A percentile compares a stretch with the other conserved stretches of the same genome.
phyloP scores from a whole-genome alignment of 2,888 invertebrate genomes.

The Cephalotes varians region DNA sequence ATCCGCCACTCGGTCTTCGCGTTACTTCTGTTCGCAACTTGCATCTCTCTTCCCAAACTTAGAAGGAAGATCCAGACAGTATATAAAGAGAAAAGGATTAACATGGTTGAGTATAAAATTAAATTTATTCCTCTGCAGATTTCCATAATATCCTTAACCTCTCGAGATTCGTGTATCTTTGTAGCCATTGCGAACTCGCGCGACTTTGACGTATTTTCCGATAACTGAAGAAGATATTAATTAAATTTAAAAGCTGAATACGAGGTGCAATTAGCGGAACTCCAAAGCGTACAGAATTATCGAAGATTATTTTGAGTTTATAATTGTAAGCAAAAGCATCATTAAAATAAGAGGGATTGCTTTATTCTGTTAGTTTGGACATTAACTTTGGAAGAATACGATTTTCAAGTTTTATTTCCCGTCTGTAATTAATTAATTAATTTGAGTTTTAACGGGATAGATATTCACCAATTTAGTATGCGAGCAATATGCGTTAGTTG shows the following conservation, averaged over 20 bases:
- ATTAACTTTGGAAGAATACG: not conserved
- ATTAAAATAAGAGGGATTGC: not conserved
- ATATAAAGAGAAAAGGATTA: conserved; percentile 75
- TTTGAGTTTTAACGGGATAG: conserved; percentile 12
- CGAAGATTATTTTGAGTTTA: conserved; percentile 21
- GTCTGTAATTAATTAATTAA: conserved; percentile 31
- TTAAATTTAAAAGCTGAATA: conserved; percentile 67
- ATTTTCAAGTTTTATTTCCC: not conserved
- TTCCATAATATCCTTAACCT: conserved; percentile 76
- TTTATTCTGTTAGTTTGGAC: not conserved
- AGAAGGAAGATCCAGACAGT: conserved; percentile 47
- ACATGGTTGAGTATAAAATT: conserved; percentile 77
- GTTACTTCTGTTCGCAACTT: conserved; percentile 17
- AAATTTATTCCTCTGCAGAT: conserved; percentile 79
- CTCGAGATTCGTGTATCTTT: conserved; percentile 63
- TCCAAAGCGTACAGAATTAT: not conserved
- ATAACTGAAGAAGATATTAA: conserved; percentile 70
- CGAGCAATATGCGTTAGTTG: not conserved
- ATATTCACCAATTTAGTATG: conserved; percentile 32
- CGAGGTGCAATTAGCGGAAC: not conserved
- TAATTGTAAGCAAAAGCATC: conserved; percentile 17
- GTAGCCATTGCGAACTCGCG: conserved; percentile 20
- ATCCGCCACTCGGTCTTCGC: not conserved
- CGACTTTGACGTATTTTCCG: conserved; percentile 64
- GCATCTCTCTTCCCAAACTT: not conserved